Percentiles rank a stretch among this genome's conserved stretches.
These are phyloP conservation scores for Scomberomorus guttatus DNA, from an alignment of 2,797 vertebrate genomes.

Conservation along the genomic window DNA sequence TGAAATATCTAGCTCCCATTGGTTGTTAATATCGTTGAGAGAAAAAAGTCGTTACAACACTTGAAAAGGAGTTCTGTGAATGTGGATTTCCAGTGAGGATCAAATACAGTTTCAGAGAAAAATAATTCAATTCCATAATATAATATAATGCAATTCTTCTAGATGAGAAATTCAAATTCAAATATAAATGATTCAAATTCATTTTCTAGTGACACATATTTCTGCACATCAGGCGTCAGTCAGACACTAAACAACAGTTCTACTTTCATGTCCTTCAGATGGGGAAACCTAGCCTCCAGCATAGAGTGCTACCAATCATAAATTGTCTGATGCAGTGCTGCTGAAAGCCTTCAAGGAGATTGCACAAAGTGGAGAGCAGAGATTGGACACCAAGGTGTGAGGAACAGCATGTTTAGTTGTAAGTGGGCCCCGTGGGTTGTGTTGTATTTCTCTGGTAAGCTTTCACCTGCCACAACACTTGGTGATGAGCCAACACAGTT, in stretches of 20 bases:
- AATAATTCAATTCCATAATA: too few species aligned
- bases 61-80: too few species aligned
- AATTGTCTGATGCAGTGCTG: not conserved
- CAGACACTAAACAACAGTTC: constrained; percentile 3
- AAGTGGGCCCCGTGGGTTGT: not conserved
- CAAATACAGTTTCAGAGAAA: too few species aligned
- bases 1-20: too few species aligned
- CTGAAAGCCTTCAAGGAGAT: constrained; percentile 25
- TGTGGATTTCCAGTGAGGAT: too few species aligned
- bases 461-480: constrained; percentile 22
- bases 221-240: not conserved
- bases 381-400: constrained; percentile 20
- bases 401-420: constrained; percentile 25
- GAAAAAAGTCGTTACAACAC: too few species aligned
- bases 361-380: constrained; percentile 17
- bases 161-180: too few species aligned
- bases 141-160: too few species aligned
- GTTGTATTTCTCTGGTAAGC: constrained; percentile 19
- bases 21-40: too few species aligned
- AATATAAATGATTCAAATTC: too few species aligned
- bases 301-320: constrained; percentile 16
- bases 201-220: too few species aligned
- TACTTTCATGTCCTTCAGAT: not conserved
- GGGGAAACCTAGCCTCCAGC: constrained; percentile 10
- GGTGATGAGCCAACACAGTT: constrained; percentile 18